These are phyloP conservation scores for Nothocercus julius DNA, from an alignment of 2,113 vertebrate species.

Conservation along the genomic window DNA sequence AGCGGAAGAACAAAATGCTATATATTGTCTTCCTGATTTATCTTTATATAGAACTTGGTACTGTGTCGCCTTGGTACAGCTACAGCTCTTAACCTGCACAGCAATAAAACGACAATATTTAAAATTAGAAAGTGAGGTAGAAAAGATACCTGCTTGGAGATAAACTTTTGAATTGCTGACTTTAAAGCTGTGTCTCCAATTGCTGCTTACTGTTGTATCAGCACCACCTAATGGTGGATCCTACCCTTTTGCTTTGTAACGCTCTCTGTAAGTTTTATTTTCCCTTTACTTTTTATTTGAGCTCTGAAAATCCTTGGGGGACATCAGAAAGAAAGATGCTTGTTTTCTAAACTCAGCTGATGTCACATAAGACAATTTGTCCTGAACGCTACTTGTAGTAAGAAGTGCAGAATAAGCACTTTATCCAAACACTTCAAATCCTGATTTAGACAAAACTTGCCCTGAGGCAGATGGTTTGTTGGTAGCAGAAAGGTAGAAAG, in stretches of 20 bases:
- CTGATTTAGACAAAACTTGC: neutral
- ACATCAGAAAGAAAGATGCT: neutral
- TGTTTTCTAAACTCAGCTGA: neutral
- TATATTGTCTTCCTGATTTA: neutral
- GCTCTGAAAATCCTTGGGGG: neutral
- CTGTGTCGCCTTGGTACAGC: neutral
- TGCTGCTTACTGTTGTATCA: neutral
- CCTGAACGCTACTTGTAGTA: neutral
- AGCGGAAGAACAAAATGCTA: neutral
- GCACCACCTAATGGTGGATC: conserved; percentile 62
- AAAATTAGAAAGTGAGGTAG: neutral
- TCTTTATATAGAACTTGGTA: neutral
- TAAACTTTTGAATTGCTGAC: neutral
- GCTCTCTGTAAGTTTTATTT: neutral
- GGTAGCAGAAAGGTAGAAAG: neutral
- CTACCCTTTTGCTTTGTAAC: rapidly evolving
- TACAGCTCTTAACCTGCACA: neutral
- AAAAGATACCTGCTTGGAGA: neutral
- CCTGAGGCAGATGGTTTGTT: neutral
- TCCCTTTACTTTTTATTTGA: neutral
- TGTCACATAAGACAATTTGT: neutral
- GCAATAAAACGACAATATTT: neutral
- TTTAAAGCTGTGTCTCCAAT: rapidly evolving
- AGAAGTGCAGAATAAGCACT: neutral
- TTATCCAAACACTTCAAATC: neutral